phyloP scores from a whole-genome alignment of 1,140 invertebrate species.

The Antheraea pernyi region DNA sequence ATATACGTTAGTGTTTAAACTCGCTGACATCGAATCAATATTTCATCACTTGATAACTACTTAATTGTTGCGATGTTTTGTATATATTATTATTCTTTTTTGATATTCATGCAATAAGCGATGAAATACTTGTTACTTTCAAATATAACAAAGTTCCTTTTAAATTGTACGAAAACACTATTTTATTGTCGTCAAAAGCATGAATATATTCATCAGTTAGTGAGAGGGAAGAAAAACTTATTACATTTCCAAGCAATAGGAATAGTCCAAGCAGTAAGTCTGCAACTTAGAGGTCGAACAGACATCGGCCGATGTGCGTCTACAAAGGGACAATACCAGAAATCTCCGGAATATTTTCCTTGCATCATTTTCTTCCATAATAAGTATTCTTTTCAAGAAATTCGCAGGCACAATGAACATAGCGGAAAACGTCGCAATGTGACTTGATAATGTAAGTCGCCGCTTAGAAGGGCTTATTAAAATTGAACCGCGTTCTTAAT shows the following conservation, averaged over 20 bases:
- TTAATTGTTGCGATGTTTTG: no score
- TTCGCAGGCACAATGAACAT: conserved; percentile 36
- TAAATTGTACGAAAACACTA: background rate
- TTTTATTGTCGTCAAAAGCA: background rate
- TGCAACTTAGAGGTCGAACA: conserved; percentile 21
- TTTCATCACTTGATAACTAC: no score
- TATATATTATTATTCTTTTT: no score
- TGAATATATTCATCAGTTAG: background rate
- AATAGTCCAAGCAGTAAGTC: conserved; percentile 20
- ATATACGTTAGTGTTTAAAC: no score
- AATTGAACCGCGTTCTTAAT: conserved; percentile 43
- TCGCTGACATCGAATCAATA: no score
- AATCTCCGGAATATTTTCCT: conserved; percentile 34
- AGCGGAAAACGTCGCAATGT: conserved; percentile 34
- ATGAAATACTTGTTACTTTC: no score
- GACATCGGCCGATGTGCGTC: conserved; percentile 8
- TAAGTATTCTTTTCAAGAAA: conserved; percentile 37
- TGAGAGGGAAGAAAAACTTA: background rate
- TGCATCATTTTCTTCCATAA: conserved; percentile 29
- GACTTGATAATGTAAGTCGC: conserved; percentile 44
- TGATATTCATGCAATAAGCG: no score
- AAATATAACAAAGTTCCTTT: background rate
- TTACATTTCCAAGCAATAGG: conserved; percentile 16
- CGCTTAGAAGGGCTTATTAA: conserved; percentile 44
- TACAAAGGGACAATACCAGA: conserved; percentile 26